Conservation (phyloP, 2,888 invertebrate genomes). For the Athalia circularis region DNA sequence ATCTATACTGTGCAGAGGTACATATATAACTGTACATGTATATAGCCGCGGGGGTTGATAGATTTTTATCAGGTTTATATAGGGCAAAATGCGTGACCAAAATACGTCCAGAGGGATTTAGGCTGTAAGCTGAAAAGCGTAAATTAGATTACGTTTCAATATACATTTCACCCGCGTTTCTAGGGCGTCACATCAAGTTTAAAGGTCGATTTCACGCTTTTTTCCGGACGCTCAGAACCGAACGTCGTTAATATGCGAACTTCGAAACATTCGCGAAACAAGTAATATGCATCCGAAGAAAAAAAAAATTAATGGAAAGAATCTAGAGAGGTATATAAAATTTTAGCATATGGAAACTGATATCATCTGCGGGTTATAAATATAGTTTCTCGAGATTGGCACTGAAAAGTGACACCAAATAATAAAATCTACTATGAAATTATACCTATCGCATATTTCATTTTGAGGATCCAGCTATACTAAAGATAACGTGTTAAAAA, state of each 20-base stretch:
- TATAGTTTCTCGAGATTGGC: no score
- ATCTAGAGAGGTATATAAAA: background rate
- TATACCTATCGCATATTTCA: no score
- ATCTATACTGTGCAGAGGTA: background rate
- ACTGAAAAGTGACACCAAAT: no score
- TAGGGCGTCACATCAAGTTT: constrained; percentile 10
- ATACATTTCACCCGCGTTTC: constrained; percentile 2
- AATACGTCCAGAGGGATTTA: constrained; percentile 31
- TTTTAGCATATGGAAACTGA: no score
- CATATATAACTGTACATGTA: background rate
- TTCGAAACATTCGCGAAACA: background rate
- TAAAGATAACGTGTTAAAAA: no score
- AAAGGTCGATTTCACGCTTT: constrained; percentile 15
- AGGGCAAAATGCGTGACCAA: constrained; percentile 29
- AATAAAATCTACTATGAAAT: no score
- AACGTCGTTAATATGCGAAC: background rate
- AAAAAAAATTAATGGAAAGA: background rate
- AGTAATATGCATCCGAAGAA: background rate
- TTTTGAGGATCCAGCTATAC: no score
- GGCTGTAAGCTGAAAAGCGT: constrained; percentile 28
- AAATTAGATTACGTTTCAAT: constrained; percentile 41
- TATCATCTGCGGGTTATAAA: no score
- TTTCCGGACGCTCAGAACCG: background rate
- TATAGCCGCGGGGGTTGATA: background rate
- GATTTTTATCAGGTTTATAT: constrained; percentile 31